A percentile compares a stretch with the other conserved stretches of the same genome.
Conservation (phyloP, 2,888 invertebrate genomes). For the Melanostoma mellinum region DNA sequence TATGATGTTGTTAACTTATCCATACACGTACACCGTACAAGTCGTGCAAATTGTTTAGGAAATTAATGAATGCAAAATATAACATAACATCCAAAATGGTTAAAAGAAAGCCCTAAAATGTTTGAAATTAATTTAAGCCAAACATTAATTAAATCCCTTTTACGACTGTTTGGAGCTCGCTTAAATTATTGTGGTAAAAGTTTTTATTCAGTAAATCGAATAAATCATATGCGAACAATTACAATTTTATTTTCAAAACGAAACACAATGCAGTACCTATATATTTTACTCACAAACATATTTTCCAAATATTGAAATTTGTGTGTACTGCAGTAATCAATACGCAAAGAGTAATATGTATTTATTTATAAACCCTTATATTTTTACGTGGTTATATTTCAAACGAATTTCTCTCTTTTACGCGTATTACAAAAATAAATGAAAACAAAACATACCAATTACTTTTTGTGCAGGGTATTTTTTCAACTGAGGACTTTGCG, state of each 20-base stretch:
- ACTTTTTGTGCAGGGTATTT: conserved; percentile 42
- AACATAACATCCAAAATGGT: conserved; percentile 1
- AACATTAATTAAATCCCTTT: conserved; percentile 55
- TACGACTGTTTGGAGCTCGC: conserved; percentile 46
- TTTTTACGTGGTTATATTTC: conserved; percentile 29
- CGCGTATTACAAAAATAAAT: conserved; percentile 14
- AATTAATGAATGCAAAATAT: conserved; percentile 11
- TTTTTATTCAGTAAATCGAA: conserved; percentile 47
- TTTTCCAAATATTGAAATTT: not conserved
- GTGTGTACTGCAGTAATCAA: conserved; percentile 18
- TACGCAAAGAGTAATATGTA: conserved; percentile 14
- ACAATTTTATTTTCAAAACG: not conserved
- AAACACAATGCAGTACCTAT: conserved; percentile 6
- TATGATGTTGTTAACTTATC: conserved; percentile 17
- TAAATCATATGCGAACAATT: conserved; percentile 47
- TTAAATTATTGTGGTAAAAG: conserved; percentile 45
- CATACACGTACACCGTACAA: not conserved
- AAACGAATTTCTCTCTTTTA: conserved; percentile 20
- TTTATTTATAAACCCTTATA: conserved; percentile 35
- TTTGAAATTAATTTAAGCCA: conserved; percentile 38
- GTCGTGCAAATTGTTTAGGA: conserved; percentile 11
- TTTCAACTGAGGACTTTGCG: conserved; percentile 51
- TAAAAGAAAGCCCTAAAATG: conserved; percentile 6
- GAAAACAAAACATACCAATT: conserved; percentile 44
- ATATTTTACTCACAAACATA: not conserved